Base-by-base conservation (phyloP, 1,140 invertebrate species). In the Drosophila albomicans region DNA sequence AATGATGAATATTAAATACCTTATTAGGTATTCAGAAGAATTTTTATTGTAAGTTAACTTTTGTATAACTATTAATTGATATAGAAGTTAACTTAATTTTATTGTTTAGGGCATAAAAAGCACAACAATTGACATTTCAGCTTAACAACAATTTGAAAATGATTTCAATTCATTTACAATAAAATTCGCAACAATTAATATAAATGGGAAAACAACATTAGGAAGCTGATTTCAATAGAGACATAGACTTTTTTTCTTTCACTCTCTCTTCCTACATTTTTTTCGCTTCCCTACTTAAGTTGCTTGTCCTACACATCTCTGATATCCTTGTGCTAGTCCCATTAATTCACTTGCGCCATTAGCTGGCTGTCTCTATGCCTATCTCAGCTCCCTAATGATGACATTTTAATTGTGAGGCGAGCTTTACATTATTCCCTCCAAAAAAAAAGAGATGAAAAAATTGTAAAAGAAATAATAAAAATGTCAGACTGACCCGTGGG, bases 371-470 rank as follows among this genome's bases (percentile, higher is more conserved):
- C 15, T n/a, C 58, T 32, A 28, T 30, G 54, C 16, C 2, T 59
- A 38, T 56, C 28, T 48, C 43, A n/a, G n/a, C 10, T 57, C 35
- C 52, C 56, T 28, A 54, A 56, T 61, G 57, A 61, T 76, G 74
- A 76, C 74, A 76, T 73, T 66, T 62, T 66, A 76, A 72, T 76
- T 76, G 71, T 28, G 57, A 45, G 30, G 28, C 30, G 16, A 64
- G 71, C 56, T 54, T 52, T 68, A 56, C 20, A 51, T 51, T 30
- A 48, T 28, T 1, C 3, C 52, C 8, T n/a, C n/a, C n/a, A 10
- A 51, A 65, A 57, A 49, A 43, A 51, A 57, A 51, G 32, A 28
- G 56, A 25, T 43, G 30, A 64, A 48, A 45, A 52, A 75, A 51
- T 49, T 71, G 54, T 70, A 51, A 54, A 64, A 20, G 35, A 30